These are phyloP conservation scores for Escarpia spicata DNA, from an alignment of 2,888 invertebrate genomes.

Conservation along the genomic window DNA sequence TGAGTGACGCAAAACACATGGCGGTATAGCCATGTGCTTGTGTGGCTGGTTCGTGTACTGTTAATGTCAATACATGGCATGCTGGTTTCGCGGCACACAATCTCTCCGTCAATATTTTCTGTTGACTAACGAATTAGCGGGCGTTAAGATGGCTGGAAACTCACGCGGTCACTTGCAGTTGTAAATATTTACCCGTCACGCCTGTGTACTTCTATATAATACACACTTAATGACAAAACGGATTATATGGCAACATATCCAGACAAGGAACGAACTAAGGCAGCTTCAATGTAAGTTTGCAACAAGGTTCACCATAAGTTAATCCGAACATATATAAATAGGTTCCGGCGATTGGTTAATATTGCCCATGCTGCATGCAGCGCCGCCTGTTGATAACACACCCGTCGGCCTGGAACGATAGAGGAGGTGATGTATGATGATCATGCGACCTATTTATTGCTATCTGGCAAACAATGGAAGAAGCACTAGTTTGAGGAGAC, in stretches of 20 bases:
- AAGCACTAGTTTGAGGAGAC: not conserved
- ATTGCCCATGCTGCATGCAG: not conserved
- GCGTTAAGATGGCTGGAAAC: not conserved
- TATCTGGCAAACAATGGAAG: not conserved
- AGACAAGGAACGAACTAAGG: not conserved
- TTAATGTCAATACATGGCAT: not conserved
- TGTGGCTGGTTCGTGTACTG: not conserved
- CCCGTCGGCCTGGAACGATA: not conserved
- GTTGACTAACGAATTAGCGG: not conserved
- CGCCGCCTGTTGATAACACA: not conserved
- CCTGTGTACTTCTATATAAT: not conserved
- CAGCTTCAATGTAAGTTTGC: not conserved
- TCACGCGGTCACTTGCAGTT: not conserved
- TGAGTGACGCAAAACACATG: too few relatives aligned
- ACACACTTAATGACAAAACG: not conserved
- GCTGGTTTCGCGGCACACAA: not conserved
- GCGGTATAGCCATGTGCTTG: too few relatives aligned
- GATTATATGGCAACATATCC: slow-evolving; percentile 12
- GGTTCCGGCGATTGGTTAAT: not conserved
- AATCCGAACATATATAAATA: not conserved
- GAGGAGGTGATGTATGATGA: not conserved
- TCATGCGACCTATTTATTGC: not conserved
- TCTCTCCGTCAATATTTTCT: not conserved
- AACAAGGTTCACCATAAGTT: not conserved
- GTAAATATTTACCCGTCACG: not conserved